Conservation (phyloP, 2,888 invertebrate genomes). For the Drosophila falleni region DNA sequence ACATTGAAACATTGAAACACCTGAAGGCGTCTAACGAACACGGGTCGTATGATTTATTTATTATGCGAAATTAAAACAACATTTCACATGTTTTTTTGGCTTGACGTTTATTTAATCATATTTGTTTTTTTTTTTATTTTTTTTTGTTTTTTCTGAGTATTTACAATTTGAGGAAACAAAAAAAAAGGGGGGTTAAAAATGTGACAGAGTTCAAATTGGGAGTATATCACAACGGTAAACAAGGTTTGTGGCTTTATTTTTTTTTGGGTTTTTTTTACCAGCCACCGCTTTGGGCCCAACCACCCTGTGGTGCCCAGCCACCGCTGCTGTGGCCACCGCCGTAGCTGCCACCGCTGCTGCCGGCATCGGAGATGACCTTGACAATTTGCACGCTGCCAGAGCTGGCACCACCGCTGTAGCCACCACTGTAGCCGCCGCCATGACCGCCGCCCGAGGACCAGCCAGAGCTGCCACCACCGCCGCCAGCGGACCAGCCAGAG, state of each 20-base stretch:
- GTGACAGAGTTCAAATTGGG: slow-evolving; percentile 24
- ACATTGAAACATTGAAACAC: background rate
- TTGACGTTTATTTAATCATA: slow-evolving; percentile 21
- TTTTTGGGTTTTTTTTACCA: slow-evolving; percentile 50
- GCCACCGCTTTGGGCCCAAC: slow-evolving; percentile 62
- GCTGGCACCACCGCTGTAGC: slow-evolving; percentile 36
- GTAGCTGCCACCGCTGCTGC: slow-evolving; percentile 41
- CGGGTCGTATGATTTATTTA: slow-evolving; percentile 31
- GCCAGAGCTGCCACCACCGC: slow-evolving; percentile 21
- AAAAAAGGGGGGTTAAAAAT: background rate
- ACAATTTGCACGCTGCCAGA: slow-evolving; percentile 44
- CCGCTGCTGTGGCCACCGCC: slow-evolving; percentile 42
- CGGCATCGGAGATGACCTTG: slow-evolving; percentile 46
- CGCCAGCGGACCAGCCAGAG: slow-evolving; percentile 23
- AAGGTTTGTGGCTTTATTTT: background rate
- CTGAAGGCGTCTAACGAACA: background rate
- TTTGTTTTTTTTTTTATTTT: slow-evolving; percentile 13
- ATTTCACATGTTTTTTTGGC: slow-evolving; percentile 16
- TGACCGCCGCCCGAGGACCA: slow-evolving; percentile 37
- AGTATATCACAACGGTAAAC: slow-evolving; percentile 15
- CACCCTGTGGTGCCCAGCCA: slow-evolving; percentile 66
- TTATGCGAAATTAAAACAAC: slow-evolving; percentile 12
- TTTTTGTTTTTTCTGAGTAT: slow-evolving; percentile 47
- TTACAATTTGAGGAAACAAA: slow-evolving; percentile 45
- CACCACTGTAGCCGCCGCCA: slow-evolving; percentile 31